Base-by-base conservation (phyloP, 2,113 vertebrate genomes). In the Ginglymostoma cirratum region DNA sequence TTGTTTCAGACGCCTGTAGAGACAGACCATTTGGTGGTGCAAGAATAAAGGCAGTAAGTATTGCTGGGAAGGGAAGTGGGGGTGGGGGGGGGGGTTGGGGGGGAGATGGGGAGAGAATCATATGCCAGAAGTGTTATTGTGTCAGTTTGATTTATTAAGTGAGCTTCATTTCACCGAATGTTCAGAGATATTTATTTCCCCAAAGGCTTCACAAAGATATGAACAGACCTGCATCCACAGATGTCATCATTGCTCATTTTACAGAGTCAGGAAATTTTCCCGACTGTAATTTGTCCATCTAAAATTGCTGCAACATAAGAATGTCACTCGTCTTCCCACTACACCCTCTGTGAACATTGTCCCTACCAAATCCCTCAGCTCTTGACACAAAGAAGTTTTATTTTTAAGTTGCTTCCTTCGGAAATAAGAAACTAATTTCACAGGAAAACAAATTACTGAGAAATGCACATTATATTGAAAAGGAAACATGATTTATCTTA, bases 241-340 rank as follows among this genome's bases (percentile, higher is more conserved):
- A 99, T 99, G 99, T 99, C 99, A 99, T 99, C 99, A 99, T 99
- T 99, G 99, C 99, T 99, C 99, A 99, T 99, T 99, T 99, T 99
- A 99, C 98, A 98, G 98, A 99, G 98, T 99, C 99, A 99, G 99
- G 99, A 99, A 99, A 99, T 99, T 99, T 99, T 98, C 98, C 98
- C 98, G 97, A 98, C 98, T 97, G 98, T 97, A 98, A 98, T 98
- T 98, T 98, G 98, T 98, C 98, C 97, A 97, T 98, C 98, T 98
- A 98, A 98, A 98, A 98, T 97, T 98, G 98, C 98, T 98, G 97
- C 96, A 98, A 98, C 97, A 97, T 97, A 98, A 97, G 97, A 98
- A 97, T 98, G 98, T 98, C 98, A 98, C 98, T 97, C 98, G 98
- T 98, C 97, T 98, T 98, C 98, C 98, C 97, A 98, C 97, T 98